Evolutionary conservation across 92 coral and sea anemone genomes (phyloP).

Genomic region (Actinostola sp.): DNA sequence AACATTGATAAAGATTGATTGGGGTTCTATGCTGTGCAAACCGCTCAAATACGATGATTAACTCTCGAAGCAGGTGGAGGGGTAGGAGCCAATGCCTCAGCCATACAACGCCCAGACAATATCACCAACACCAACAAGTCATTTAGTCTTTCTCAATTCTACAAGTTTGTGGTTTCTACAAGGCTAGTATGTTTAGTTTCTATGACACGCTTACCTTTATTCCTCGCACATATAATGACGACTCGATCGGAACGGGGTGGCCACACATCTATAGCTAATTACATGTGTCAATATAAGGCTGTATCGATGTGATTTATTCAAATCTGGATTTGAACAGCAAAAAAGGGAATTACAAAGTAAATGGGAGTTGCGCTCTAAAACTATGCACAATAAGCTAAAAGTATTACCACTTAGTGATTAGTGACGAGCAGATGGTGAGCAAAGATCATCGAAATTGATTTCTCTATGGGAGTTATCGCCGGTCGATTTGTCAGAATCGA

Average conservation of each 20-base stretch:
- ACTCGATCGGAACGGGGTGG: not conserved
- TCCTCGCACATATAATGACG: not conserved
- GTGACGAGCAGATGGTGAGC: not conserved
- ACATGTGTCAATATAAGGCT: not conserved
- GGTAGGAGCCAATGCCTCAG: not conserved
- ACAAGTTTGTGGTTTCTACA: not conserved
- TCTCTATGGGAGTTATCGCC: not conserved
- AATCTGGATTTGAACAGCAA: not conserved
- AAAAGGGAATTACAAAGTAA: not conserved
- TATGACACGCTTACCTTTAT: not conserved
- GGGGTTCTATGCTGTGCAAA: conserved; percentile 3
- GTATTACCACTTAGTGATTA: not conserved
- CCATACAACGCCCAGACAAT: not conserved
- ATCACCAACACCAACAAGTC: not conserved
- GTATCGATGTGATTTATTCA: not conserved
- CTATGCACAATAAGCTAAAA: not conserved
- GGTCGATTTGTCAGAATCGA: not conserved
- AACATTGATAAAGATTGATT: not conserved
- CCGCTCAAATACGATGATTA: conserved; percentile 18
- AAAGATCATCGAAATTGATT: not conserved
- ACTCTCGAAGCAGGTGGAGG: not conserved
- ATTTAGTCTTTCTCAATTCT: not conserved
- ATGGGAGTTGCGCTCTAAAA: not conserved
- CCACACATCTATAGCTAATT: not conserved
- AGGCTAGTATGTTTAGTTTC: conserved; percentile 2